Conservation (phyloP, 2,888 invertebrate genomes). For the Drosophila koepferae region DNA sequence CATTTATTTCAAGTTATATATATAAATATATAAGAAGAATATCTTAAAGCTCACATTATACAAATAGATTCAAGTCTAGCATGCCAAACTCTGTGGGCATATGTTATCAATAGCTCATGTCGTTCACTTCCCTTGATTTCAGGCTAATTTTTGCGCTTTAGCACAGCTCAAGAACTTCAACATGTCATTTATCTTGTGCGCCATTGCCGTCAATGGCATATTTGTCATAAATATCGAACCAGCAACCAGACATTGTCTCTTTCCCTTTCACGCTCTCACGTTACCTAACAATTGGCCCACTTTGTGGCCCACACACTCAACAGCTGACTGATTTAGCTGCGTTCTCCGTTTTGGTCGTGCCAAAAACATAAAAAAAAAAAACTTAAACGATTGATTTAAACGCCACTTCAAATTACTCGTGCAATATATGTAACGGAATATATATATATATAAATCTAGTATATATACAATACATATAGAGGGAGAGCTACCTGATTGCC, state of each 20-base stretch:
- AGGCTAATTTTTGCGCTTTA: neutral
- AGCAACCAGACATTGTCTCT: constrained; percentile 39
- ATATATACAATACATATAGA: constrained; percentile 8
- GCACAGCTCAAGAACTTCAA: constrained; percentile 58
- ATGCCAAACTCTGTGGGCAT: neutral
- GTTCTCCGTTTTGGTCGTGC: constrained; percentile 31
- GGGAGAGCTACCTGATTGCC: constrained; percentile 21
- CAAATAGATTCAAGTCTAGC: neutral
- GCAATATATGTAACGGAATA: constrained; percentile 30
- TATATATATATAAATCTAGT: neutral
- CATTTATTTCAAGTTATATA: neutral
- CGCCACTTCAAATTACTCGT: constrained; percentile 56
- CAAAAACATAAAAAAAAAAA: constrained; percentile 18
- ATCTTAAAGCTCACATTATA: neutral
- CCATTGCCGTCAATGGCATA: constrained; percentile 48
- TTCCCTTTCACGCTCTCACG: neutral
- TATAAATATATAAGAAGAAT: neutral
- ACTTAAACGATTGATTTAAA: constrained; percentile 72
- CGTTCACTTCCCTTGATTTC: neutral
- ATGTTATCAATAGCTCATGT: neutral
- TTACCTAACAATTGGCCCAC: no score
- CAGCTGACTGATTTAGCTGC: constrained; percentile 24
- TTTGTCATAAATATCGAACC: constrained; percentile 76
- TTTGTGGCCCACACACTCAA: constrained; percentile 27
- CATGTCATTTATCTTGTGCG: constrained; percentile 69